These are phyloP conservation scores for Poecilia wingei DNA, from an alignment of 2,797 vertebrate species.

Conservation along the genomic window DNA sequence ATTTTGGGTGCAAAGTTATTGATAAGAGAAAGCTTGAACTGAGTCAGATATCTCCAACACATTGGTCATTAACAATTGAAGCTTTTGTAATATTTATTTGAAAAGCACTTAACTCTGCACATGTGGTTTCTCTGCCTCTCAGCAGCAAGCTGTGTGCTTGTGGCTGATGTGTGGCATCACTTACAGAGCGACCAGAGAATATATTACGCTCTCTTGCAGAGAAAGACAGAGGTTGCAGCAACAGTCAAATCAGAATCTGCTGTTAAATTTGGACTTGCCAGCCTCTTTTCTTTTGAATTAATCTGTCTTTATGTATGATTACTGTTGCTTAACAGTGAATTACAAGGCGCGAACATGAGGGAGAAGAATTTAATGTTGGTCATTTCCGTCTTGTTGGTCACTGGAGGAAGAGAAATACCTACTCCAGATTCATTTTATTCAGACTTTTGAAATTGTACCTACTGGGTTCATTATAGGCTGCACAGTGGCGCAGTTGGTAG, in stretches of 20 bases:
- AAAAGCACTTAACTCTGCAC: background rate
- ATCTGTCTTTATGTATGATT: conserved; percentile 13
- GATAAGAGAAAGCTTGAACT: background rate
- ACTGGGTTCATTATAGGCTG: background rate
- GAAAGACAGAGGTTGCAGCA: background rate
- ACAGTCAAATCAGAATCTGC: background rate
- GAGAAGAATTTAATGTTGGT: conserved; percentile 7
- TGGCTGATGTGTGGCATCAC: background rate
- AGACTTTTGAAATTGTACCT: background rate
- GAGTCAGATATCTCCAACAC: background rate
- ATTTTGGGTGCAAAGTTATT: background rate
- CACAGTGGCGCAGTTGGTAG: no score
- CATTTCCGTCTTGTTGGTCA: background rate
- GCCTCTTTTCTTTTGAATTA: background rate
- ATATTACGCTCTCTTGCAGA: background rate
- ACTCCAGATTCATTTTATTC: no score
- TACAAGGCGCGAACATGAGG: background rate
- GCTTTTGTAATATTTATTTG: background rate
- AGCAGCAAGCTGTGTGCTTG: background rate
- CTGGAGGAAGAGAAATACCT: background rate
- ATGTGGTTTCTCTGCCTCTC: conserved; percentile 5
- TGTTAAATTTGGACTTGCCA: background rate
- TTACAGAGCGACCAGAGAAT: conserved; percentile 3
- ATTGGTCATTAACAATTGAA: background rate
- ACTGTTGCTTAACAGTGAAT: conserved; percentile 17